phyloP scores from a whole-genome alignment of 2,888 invertebrate species.

The Buathra laborator region DNA sequence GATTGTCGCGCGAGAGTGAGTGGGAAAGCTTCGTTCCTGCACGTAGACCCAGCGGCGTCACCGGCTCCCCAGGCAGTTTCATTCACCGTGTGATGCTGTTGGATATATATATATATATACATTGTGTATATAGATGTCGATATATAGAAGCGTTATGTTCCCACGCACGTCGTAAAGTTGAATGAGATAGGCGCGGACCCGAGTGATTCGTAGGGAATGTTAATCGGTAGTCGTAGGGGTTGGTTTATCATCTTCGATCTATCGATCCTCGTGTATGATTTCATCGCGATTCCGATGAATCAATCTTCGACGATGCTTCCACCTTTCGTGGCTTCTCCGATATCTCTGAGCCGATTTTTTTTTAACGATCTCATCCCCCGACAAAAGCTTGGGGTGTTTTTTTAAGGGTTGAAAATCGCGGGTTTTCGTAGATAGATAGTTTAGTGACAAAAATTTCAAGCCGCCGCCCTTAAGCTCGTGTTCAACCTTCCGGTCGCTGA shows the following conservation, averaged over 20 bases:
- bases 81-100: conserved; percentile 54
- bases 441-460: not conserved
- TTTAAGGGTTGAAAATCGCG: not conserved
- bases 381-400: not conserved
- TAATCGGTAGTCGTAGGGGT: not conserved
- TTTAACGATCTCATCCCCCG: not conserved
- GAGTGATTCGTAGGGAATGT: not conserved
- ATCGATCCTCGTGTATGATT: not conserved
- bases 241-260: not conserved
- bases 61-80: conserved; percentile 57
- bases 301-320: not conserved
- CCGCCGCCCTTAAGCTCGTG: not conserved
- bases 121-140: not conserved
- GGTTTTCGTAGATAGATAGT: not conserved
- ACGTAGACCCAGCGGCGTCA: conserved; percentile 57
- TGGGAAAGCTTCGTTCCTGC: conserved; percentile 34
- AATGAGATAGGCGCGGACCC: not conserved
- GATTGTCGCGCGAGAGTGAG: conserved; percentile 17
- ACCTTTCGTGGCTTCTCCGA: not conserved
- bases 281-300: not conserved
- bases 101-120: conserved; percentile 36
- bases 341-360: not conserved
- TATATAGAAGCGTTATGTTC: conserved; percentile 4
- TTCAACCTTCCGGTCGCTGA: conserved; percentile 2
- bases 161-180: conserved; percentile 22